Percentiles rank a stretch among this genome's conserved stretches.
Evolutionary conservation across 1,140 invertebrate species (phyloP).

Genomic region (Ips nitidus): DNA sequence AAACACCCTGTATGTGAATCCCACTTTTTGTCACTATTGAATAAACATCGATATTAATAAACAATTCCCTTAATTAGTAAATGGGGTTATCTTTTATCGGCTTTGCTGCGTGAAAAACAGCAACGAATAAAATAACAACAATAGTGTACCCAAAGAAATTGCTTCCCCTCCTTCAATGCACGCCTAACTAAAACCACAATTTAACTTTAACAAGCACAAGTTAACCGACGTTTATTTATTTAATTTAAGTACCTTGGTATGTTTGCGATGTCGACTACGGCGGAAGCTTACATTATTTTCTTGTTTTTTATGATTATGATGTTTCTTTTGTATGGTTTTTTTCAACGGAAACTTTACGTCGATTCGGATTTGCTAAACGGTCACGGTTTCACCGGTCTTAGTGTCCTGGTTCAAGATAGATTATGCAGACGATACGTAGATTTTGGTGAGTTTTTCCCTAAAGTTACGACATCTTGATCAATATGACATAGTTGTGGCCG

Average conservation of each 20-base stretch:
- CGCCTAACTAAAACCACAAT: background rate
- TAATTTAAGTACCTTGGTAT: conserved; percentile 1
- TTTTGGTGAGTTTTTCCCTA: conserved; percentile 13
- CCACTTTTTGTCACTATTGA: too few relatives aligned
- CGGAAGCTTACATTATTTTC: conserved; percentile 23
- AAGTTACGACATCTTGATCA: too few relatives aligned
- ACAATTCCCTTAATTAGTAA: too few relatives aligned
- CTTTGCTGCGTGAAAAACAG: too few relatives aligned
- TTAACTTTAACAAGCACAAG: conserved; percentile 12
- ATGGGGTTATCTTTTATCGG: too few relatives aligned
- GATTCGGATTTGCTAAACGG: conserved; percentile 16
- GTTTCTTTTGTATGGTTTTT: conserved; percentile 26
- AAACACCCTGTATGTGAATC: too few relatives aligned
- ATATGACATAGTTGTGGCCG: too few relatives aligned
- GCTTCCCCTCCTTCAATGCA: conserved; percentile 6
- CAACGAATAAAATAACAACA: too few relatives aligned
- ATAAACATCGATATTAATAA: too few relatives aligned
- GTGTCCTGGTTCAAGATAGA: conserved; percentile 16
- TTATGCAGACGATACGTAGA: conserved; percentile 7
- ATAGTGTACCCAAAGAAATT: conserved; percentile 7
- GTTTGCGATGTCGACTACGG: conserved; percentile 19
- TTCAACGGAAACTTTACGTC: conserved; percentile 16
- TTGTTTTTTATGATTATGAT: conserved; percentile 26
- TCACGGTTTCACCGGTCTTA: conserved; percentile 16
- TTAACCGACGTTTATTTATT: conserved; percentile 9